Percentiles rank a stretch among this genome's conserved stretches.
Conservation (phyloP, 2,113 vertebrate species). For the Epinephelus cyanopodus region DNA sequence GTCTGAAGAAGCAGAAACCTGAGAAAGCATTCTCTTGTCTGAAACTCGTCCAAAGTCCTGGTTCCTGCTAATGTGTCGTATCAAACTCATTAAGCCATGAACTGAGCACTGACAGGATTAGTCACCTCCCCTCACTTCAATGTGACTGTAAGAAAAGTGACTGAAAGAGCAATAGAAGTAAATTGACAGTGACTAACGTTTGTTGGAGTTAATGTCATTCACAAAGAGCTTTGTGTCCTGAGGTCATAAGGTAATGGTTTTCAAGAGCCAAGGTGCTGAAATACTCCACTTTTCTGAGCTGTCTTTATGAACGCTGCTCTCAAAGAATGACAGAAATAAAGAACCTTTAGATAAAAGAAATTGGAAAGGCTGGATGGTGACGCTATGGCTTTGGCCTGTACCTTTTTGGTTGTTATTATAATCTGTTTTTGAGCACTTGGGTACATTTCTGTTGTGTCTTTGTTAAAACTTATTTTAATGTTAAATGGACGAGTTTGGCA, state of each 20-base stretch:
- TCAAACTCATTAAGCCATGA: neutral
- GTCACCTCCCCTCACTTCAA: neutral
- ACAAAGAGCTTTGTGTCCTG: neutral
- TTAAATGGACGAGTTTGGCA: too few relatives aligned
- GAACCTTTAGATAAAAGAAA: neutral
- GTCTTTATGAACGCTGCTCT: neutral
- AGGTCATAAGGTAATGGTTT: neutral
- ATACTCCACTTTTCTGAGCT: neutral
- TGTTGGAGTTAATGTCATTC: neutral
- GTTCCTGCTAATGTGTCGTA: neutral
- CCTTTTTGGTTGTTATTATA: neutral
- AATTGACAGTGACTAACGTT: conserved; percentile 8
- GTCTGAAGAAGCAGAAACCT: too few relatives aligned
- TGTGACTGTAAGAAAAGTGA: conserved; percentile 9
- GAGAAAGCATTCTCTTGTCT: too few relatives aligned
- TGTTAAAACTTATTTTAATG: too few relatives aligned
- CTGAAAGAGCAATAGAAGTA: conserved; percentile 13
- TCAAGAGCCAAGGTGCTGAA: neutral
- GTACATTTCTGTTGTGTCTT: neutral
- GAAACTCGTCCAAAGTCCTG: too few relatives aligned
- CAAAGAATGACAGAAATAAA: neutral
- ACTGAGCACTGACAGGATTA: neutral
- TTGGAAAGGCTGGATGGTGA: neutral
- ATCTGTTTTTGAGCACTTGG: neutral
- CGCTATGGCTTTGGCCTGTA: neutral